phyloP scores from a whole-genome alignment of 2,113 vertebrate genomes.

The Tichodroma muraria region DNA sequence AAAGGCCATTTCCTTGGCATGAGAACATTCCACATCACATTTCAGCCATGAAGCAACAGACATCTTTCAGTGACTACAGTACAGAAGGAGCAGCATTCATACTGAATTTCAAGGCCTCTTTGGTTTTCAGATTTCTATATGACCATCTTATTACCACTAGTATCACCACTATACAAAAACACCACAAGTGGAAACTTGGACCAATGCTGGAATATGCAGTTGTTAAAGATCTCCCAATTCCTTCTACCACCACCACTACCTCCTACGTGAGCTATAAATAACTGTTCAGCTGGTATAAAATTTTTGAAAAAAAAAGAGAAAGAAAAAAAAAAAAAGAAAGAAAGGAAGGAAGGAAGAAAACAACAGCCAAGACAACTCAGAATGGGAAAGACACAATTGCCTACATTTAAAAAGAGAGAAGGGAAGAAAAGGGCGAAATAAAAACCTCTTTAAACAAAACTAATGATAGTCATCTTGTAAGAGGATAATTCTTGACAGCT shows the following conservation, averaged over 20 bases:
- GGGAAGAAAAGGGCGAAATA: slow-evolving; percentile 35
- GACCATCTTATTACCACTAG: neutral
- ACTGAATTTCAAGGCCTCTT: neutral
- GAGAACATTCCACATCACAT: neutral
- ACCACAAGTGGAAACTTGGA: neutral
- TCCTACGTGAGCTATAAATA: slow-evolving; percentile 22
- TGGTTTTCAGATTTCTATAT: neutral
- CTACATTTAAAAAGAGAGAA: slow-evolving; percentile 33
- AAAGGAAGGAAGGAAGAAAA: no score
- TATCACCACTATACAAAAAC: neutral
- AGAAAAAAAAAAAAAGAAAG: neutral
- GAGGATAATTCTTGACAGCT: slow-evolving; percentile 43
- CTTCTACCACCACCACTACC: neutral
- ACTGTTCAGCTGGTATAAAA: slow-evolving; percentile 24
- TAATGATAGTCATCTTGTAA: slow-evolving; percentile 32
- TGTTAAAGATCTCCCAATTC: neutral
- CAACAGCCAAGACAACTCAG: no score
- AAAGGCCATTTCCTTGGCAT: neutral
- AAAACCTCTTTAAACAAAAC: slow-evolving; percentile 49
- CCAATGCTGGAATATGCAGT: neutral
- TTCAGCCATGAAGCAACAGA: neutral
- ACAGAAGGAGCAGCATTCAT: slow-evolving; percentile 9
- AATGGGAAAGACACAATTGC: slow-evolving; percentile 23
- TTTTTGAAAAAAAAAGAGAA: neutral
- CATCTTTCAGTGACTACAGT: neutral